Percentiles rank a stretch among this genome's conserved stretches.
Evolutionary conservation across 1,140 invertebrate species (phyloP).

Genomic region (Sitophilus oryzae): DNA sequence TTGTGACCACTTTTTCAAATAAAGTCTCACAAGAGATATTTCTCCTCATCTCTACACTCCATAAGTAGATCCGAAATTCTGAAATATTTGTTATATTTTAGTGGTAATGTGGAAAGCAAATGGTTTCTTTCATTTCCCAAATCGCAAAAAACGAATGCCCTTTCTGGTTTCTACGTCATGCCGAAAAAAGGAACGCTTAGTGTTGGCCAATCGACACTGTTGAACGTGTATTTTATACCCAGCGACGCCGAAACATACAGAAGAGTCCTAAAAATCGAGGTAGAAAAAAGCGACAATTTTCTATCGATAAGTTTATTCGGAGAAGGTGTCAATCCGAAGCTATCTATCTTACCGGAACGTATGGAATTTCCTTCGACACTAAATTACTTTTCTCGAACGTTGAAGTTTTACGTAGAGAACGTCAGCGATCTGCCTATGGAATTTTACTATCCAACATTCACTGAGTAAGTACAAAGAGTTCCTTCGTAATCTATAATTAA

Average conservation of each 20-base stretch:
- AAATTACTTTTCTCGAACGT: conserved; percentile 36
- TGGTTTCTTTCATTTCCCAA: conserved; percentile 38
- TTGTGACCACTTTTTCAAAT: no score
- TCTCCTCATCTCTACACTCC: no score
- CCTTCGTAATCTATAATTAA: not conserved
- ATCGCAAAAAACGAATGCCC: conserved; percentile 21
- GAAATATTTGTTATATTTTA: conserved; percentile 26
- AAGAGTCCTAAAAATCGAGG: conserved; percentile 34
- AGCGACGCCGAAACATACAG: conserved; percentile 27
- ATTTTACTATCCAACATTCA: conserved; percentile 46
- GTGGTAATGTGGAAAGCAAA: conserved; percentile 42
- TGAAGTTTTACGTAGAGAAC: conserved; percentile 44
- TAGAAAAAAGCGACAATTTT: conserved; percentile 35
- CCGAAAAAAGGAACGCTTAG: conserved; percentile 30
- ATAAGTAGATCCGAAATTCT: no score
- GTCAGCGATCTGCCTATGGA: conserved; percentile 40
- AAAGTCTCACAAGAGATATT: no score
- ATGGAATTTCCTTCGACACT: conserved; percentile 41
- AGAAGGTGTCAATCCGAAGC: conserved; percentile 36
- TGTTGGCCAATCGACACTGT: conserved; percentile 17
- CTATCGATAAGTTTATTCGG: conserved; percentile 37
- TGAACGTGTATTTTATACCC: conserved; percentile 35
- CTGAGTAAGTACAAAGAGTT: conserved; percentile 37
- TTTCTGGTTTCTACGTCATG: conserved; percentile 22
- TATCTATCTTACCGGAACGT: conserved; percentile 37